These are phyloP conservation scores for Muscicapa striata DNA, from an alignment of 2,797 vertebrate genomes.

Conservation along the genomic window DNA sequence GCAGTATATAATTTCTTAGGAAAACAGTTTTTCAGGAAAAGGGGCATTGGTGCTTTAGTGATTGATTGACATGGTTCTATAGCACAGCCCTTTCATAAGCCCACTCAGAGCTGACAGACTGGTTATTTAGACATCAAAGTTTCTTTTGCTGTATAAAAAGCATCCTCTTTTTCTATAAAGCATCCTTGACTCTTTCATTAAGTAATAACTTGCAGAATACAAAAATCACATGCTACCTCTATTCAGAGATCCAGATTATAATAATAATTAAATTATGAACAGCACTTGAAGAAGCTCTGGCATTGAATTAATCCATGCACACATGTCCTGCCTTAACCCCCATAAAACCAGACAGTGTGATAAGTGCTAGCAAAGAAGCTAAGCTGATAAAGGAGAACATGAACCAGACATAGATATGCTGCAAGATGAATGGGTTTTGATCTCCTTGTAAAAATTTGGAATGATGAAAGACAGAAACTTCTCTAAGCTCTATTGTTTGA, in stretches of 20 bases:
- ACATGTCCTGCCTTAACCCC: neutral
- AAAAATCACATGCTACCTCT: neutral
- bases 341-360: neutral
- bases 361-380: neutral
- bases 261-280: neutral
- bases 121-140: neutral
- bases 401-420: neutral
- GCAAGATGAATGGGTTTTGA: neutral
- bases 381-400: neutral
- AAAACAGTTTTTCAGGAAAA: neutral
- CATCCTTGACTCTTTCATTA: neutral
- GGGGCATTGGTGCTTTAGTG: neutral
- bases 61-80: neutral
- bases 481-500: neutral
- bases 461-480: neutral
- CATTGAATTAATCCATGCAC: neutral
- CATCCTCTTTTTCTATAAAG: neutral
- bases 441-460: neutral
- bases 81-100: neutral
- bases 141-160: neutral
- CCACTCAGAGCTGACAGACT: neutral
- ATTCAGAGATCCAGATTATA: neutral
- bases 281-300: neutral
- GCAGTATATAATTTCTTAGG: neutral
- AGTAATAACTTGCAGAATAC: neutral